Evolutionary conservation across 1,140 invertebrate genomes (phyloP).

Genomic region (Aphaenogaster rudis): DNA sequence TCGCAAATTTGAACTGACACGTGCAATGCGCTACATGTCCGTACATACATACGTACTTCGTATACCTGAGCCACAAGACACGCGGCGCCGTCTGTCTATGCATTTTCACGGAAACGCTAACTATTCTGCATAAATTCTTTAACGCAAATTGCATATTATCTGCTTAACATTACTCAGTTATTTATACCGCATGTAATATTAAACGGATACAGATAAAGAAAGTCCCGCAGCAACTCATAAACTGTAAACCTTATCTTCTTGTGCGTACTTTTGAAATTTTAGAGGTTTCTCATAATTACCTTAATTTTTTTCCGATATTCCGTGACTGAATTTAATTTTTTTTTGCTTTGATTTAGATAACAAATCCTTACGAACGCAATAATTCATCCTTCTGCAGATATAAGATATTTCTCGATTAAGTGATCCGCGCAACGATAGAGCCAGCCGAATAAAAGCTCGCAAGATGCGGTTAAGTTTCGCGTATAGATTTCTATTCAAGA

Average conservation of each 20-base stretch:
- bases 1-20: conserved; percentile 62
- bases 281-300: not conserved
- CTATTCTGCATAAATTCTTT: conserved; percentile 40
- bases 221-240: not conserved
- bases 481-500: conserved; percentile 70
- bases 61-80: conserved; percentile 23
- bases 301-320: not conserved
- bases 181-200: not conserved
- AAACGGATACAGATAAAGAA: not conserved
- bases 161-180: conserved; percentile 12
- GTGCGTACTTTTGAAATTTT: not conserved
- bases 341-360: not conserved
- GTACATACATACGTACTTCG: conserved; percentile 1
- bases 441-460: not conserved
- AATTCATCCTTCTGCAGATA: not conserved
- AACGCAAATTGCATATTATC: conserved; percentile 26
- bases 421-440: conserved; percentile 32
- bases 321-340: not conserved
- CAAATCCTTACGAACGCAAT: not conserved
- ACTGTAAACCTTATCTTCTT: not conserved
- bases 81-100: not conserved
- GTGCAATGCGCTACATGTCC: conserved; percentile 54
- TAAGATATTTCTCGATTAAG: not conserved
- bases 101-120: conserved; percentile 22
- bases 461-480: not conserved